Base-by-base conservation (phyloP, 2,113 vertebrate species). In the Protomyctophum bolini region DNA sequence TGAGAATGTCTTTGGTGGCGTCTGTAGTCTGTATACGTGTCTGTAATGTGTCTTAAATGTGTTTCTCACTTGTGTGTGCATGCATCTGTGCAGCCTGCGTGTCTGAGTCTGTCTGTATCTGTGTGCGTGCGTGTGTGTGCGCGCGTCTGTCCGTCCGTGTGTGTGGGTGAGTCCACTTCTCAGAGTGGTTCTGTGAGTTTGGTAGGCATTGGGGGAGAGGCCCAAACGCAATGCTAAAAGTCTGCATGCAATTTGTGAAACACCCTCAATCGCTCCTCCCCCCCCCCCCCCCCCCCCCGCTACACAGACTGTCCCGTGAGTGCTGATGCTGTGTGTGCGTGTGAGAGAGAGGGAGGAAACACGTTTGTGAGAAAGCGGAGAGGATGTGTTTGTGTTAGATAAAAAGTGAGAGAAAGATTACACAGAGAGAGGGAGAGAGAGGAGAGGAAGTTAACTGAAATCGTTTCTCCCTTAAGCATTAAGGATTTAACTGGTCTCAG, bases 231-330 rank as follows among this genome's bases (percentile, higher is more conserved):
- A 75, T 86, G 77, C 85, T 79, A 81, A 88, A 86, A 87, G 84
- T 73, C 91, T 86, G 88, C 77, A 81, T 91, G 85, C 50, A 77
- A 84, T 86, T 87, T 76, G 77, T 70, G 81, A 72, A 85, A 55
- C 89, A 83, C 76, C 79, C 78, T 90, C 68, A 10, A 12, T 49
- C 58, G 69, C 55, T 14, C 75, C 46, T 62, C 69, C 72, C 65
- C 57, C 50, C 71, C 63, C 48, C 75, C 46, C 60, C 69, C 72
- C 65, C 57, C 50, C 71, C 63, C 48, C 52, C 28, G 33, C 33
- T 41, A 4, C 33, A 41, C 33, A 6, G 10, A 2, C 21, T 45
- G 15, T 5, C 33, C 33, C 33, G 71, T 62, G n/a, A 2, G 58
- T 67, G 57, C 33, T 41, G 33, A 1, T 41, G 33, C 1, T 54